A percentile compares a stretch with the other conserved stretches of the same genome.
Conservation (phyloP, 2,797 vertebrate genomes). For the Takifugu rubripes region DNA sequence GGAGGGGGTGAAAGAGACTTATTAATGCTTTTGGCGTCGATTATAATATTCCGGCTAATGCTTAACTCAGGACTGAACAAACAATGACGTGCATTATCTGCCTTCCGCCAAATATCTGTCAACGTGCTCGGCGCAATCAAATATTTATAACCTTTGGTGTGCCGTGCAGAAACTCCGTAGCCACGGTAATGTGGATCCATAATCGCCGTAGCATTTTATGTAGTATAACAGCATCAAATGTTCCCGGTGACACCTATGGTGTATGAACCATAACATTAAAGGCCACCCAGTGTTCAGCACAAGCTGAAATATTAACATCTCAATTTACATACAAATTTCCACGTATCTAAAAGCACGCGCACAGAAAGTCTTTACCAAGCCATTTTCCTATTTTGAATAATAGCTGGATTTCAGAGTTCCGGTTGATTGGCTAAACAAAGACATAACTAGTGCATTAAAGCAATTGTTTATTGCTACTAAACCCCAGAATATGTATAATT, state of each 20-base stretch:
- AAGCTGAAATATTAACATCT: constrained; percentile 65
- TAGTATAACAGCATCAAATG: constrained; percentile 45
- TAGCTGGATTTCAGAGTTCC: constrained; percentile 63
- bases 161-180: constrained; percentile 20
- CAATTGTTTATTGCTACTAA: constrained; percentile 71
- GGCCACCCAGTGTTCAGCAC: constrained; percentile 56
- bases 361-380: constrained; percentile 51
- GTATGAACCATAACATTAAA: constrained; percentile 63
- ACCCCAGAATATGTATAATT: constrained; percentile 68
- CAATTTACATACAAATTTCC: constrained; percentile 74
- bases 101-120: constrained; percentile 16
- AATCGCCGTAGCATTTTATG: constrained; percentile 44
- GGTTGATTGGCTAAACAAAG: constrained; percentile 73
- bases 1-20: not conserved
- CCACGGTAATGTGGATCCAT: constrained; percentile 30
- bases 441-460: constrained; percentile 76
- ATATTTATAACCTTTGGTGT: constrained; percentile 29
- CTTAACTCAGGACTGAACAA: constrained; percentile 3
- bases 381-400: constrained; percentile 72
- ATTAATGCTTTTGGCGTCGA: not conserved
- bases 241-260: constrained; percentile 43
- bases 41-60: not conserved
- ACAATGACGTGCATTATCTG: constrained; percentile 15
- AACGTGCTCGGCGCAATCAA: constrained; percentile 21
- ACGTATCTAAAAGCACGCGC: constrained; percentile 64